Evolutionary conservation across 2,797 vertebrate species (phyloP).

Genomic region (Margarornis squamiger): DNA sequence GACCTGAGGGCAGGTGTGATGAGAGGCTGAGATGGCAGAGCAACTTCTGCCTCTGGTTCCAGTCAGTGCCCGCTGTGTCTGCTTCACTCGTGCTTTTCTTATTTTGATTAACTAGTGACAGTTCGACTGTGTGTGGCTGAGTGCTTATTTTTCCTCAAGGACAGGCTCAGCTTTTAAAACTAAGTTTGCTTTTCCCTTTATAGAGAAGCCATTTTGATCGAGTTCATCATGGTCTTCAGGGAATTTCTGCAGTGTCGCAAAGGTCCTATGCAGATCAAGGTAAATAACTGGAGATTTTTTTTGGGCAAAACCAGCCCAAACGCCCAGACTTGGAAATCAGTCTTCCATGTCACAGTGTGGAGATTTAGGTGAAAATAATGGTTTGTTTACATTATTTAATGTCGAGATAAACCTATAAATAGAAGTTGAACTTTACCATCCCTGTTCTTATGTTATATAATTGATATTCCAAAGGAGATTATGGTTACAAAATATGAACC

Average conservation of each 20-base stretch:
- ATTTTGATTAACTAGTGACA: not conserved
- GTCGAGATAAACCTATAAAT: not conserved
- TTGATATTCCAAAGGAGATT: not conserved
- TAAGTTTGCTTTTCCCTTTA: not conserved
- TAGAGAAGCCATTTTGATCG: slow-evolving; percentile 83
- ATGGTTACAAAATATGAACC: not conserved
- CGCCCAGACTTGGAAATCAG: not conserved
- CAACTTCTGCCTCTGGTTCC: rapidly evolving
- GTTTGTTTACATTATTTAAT: not conserved
- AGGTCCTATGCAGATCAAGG: slow-evolving; percentile 91
- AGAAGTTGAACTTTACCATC: not conserved
- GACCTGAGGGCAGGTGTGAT: not conserved
- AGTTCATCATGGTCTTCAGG: slow-evolving; percentile 86
- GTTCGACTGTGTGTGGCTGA: rapidly evolving
- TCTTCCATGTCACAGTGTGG: not conserved
- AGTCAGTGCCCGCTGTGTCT: rapidly evolving
- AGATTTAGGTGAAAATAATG: not conserved
- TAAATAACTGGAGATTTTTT: slow-evolving; percentile 66
- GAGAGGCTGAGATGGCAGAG: not conserved
- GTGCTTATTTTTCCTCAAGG: not conserved
- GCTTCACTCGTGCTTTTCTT: not conserved
- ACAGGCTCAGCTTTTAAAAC: not conserved
- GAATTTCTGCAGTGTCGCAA: slow-evolving; percentile 78
- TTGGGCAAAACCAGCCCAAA: not conserved
- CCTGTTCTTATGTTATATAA: not conserved